Evolutionary conservation across 1,140 invertebrate genomes (phyloP), one percentile per base, ranked within the genome.

Genomic region (Scaptomyza graminum): DNA sequence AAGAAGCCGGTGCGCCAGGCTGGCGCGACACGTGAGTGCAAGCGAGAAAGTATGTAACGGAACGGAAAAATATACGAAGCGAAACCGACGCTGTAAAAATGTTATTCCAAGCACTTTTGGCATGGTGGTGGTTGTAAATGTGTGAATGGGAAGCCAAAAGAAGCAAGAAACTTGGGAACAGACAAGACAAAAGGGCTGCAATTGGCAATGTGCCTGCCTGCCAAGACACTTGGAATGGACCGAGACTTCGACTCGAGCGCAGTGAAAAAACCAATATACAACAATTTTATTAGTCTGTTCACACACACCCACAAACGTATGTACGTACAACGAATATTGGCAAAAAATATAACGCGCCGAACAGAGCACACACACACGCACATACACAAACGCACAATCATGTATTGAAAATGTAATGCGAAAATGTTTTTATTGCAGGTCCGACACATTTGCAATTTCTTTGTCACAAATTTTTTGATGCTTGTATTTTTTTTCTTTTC

Each of bases 201-300:
- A 67, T 67, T 72, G 69, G 69, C 69, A 61, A 47, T 60, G 63
- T 72, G 69, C 69, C 67, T 72, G 69, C 69, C 67, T 70, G 25
- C 9, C 37, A 28, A 52, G 62, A 51, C 64, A 49, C 34, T 47
- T 15, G 51, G 51, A 46, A 28, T 28, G 37, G n/a, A 62, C 22
- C 18, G 44, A 59, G 61, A 57, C 18, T 49, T 34, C 7, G 8
- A 34, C 8, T 34, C 39, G 25, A 47, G 28, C 46, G 66, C 59
- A 55, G 47, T 49, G 43, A 28, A 57, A 66, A 59, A 67, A 43
- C 64, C 64, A 67, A 67, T 67, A 55, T 46, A 41, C 9, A 71
- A 51, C 31, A 28, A 51, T 55, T 63, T 62, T 41, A 70, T 41
- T 6, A 57, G 43, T 43, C 67, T 49, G 31, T 54, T 25, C 37